Percentiles rank a stretch among this genome's conserved stretches.
phyloP scores from a whole-genome alignment of 2,797 vertebrate genomes.

The Chloroceryle amazona region DNA sequence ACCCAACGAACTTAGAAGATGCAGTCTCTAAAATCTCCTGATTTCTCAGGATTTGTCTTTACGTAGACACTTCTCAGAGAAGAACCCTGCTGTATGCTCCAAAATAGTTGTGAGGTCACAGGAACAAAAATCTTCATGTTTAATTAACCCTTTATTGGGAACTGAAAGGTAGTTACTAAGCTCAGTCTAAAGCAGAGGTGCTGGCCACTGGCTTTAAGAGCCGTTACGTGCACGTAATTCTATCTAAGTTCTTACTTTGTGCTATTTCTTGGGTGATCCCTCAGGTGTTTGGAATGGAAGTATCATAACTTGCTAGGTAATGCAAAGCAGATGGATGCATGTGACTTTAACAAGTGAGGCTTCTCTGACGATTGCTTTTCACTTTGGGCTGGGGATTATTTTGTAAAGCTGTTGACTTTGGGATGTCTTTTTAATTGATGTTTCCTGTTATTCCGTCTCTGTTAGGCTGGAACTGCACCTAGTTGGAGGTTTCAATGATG shows the following conservation, averaged over 20 bases:
- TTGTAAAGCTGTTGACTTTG: neutral
- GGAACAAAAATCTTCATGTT: neutral
- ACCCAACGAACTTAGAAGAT: neutral
- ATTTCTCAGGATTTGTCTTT: neutral
- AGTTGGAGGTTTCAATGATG: slow-evolving; percentile 94
- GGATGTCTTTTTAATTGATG: slow-evolving; percentile 29
- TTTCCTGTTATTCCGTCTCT: slow-evolving; percentile 68
- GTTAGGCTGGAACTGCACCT: slow-evolving; percentile 94
- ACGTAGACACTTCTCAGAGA: neutral
- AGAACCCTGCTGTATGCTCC: neutral
- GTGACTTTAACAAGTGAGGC: neutral
- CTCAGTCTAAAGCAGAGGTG: neutral
- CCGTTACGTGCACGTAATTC: neutral
- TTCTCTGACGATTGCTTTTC: neutral
- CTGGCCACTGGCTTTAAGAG: neutral
- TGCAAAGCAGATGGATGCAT: neutral
- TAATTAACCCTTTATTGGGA: neutral
- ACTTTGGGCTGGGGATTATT: slow-evolving; percentile 37
- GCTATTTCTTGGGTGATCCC: neutral
- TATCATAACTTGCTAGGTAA: neutral
- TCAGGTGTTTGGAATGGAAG: neutral
- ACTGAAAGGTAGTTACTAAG: neutral
- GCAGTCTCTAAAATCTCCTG: neutral
- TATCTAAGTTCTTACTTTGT: neutral
- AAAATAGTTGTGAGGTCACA: neutral